phyloP scores from a whole-genome alignment of 2,113 vertebrate species.

The Scortum barcoo region DNA sequence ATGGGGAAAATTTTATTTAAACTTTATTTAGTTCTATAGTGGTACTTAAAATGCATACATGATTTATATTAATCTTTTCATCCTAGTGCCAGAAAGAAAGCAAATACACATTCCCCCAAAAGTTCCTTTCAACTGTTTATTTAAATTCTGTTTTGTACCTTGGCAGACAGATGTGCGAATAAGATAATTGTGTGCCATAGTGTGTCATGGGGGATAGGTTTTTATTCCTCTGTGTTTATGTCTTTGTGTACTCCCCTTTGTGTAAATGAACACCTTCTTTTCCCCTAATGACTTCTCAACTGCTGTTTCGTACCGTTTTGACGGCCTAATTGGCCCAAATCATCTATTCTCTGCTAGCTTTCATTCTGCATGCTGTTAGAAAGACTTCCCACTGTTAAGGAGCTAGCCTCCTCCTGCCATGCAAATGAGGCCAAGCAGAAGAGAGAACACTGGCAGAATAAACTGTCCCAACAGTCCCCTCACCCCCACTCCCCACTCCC shows the following conservation, averaged over 20 bases:
- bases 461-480: conserved; percentile 38
- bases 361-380: conserved; percentile 8
- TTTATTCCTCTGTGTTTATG: background rate
- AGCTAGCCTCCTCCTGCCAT: conserved; percentile 49
- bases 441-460: conserved; percentile 43
- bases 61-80: background rate
- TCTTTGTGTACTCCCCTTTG: conserved; percentile 7
- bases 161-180: background rate
- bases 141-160: background rate
- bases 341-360: conserved; percentile 35
- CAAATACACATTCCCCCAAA: no score
- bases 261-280: conserved; percentile 34
- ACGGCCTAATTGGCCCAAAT: conserved; percentile 54
- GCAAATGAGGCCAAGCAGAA: conserved; percentile 54
- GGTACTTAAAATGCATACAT: background rate
- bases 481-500: background rate
- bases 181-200: background rate
- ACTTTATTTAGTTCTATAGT: background rate
- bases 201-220: background rate
- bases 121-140: background rate
- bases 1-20: no score
- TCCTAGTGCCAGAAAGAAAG: background rate
- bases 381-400: conserved; percentile 32
- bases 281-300: conserved; percentile 39
- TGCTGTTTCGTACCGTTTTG: conserved; percentile 20